A percentile compares a stretch with the other conserved stretches of the same genome.
These are phyloP conservation scores for Crotalus adamanteus DNA, from an alignment of 2,797 vertebrate genomes.

Conservation along the genomic window DNA sequence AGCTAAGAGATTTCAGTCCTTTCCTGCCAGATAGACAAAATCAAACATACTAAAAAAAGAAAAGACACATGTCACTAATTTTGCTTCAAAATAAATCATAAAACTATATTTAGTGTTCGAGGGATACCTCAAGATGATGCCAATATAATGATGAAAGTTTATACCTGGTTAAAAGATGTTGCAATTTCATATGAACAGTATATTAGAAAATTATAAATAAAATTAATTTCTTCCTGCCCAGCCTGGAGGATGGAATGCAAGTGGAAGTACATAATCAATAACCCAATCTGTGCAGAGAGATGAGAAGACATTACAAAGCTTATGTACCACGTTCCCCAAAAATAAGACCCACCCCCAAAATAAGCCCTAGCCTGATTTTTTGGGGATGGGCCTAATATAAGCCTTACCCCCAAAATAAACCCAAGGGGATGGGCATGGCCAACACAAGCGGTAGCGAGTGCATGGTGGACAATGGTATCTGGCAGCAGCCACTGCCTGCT, in stretches of 20 bases:
- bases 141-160: neutral
- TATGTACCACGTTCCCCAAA: neutral
- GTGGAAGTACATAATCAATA: neutral
- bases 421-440: too few species aligned
- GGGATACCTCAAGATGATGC: neutral
- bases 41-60: neutral
- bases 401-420: too few species aligned
- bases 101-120: neutral
- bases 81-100: neutral
- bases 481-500: too few species aligned
- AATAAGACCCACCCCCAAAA: too few species aligned
- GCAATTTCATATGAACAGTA: neutral
- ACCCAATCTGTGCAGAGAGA: neutral
- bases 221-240: neutral
- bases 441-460: too few species aligned
- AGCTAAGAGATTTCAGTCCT: neutral
- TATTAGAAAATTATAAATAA: neutral
- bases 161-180: neutral
- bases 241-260: neutral
- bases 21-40: neutral
- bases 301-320: constrained; percentile 7
- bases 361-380: too few species aligned
- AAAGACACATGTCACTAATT: neutral
- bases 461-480: too few species aligned
- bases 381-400: too few species aligned